Conservation (phyloP, 2,888 invertebrate genomes). For the Mimumesa dahlbomi region DNA sequence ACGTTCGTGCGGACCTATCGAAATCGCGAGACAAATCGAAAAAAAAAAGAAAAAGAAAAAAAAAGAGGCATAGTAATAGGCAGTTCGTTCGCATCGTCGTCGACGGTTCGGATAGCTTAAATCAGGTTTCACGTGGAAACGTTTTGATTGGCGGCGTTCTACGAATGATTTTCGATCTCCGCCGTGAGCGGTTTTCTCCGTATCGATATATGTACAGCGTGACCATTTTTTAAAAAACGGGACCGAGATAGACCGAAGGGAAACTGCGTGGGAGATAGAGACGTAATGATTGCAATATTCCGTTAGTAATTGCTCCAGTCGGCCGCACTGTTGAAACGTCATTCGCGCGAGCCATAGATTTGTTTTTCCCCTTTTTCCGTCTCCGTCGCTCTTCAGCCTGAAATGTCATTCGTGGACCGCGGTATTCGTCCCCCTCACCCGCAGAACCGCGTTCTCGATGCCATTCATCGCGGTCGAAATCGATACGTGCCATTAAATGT, state of each 20-base stretch:
- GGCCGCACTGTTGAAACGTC: conserved; percentile 74
- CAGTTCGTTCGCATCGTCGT: conserved; percentile 22
- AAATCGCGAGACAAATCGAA: conserved; percentile 37
- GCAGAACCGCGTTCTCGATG: conserved; percentile 45
- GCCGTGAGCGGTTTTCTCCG: conserved; percentile 54
- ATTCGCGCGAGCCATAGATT: conserved; percentile 63
- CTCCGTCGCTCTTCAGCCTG: conserved; percentile 32
- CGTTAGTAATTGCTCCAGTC: conserved; percentile 86
- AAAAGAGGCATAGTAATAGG: conserved; percentile 6
- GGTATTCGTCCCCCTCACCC: conserved; percentile 58
- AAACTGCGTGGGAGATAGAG: conserved; percentile 63
- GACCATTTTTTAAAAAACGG: conserved; percentile 39
- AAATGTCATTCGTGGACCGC: conserved; percentile 83
- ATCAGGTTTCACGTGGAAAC: conserved; percentile 62
- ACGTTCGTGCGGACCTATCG: conserved; percentile 21
- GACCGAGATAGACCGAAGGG: conserved; percentile 34
- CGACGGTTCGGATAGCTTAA: conserved; percentile 28
- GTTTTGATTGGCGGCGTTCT: conserved; percentile 64
- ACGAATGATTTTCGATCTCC: conserved; percentile 64
- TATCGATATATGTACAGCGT: conserved; percentile 47
- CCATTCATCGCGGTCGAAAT: conserved; percentile 67
- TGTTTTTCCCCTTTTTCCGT: conserved; percentile 53
- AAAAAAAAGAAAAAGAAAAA: background rate
- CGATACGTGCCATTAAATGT: conserved; percentile 67
- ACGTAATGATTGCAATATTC: conserved; percentile 78